Evolutionary conservation across 2,797 vertebrate genomes (phyloP), one percentile per base, ranked within the genome.

Genomic region (Hozukius guyotensis): DNA sequence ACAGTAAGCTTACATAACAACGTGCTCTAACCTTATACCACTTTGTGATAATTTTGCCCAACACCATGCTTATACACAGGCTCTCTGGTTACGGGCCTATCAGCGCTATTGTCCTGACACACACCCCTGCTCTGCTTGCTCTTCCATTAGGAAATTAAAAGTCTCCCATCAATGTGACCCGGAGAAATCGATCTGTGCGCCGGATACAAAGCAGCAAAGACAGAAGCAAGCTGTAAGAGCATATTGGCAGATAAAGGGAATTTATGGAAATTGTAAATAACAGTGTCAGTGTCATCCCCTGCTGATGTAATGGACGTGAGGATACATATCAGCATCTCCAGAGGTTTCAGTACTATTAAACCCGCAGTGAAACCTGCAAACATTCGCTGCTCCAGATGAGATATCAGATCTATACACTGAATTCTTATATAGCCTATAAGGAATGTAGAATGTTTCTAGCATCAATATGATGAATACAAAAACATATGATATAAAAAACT

Each of bases 141-240:
- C 46, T 82, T 72, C 93, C 94, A 95, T 96, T 95, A 94, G 87
- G 78, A 92, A 93, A 95, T 93, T 91, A 94, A 93, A 94, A 90
- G 80, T 76, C 88, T 85, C 81, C 87, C 82, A 78, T 92, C 84
- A 91, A 81, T 80, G 70, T 90, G 87, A 94, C 88, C 84, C 2
- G 3, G 38, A 55, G 53, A 75, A 82, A 88, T 88, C 78, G 76
- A 93, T 93, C 70, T 85, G 87, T 81, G 81, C 73, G 73, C 52
- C 2, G 78, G 87, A 87, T 90, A 79, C 75, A 87, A 84, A 91
- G 57, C 72, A 75, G 82, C 55, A 27, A 77, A 72, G 32, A 69
- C n/a, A n/a, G 61, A 71, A 56, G 59, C 38, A 18, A 63, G 72
- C 12, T 18, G 60, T 25, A 24, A 57, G 22, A 70, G 56, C 24